Evolutionary conservation across 2,113 vertebrate species (phyloP), one percentile per base, ranked within the genome.

Genomic region (Calyptomena viridis): DNA sequence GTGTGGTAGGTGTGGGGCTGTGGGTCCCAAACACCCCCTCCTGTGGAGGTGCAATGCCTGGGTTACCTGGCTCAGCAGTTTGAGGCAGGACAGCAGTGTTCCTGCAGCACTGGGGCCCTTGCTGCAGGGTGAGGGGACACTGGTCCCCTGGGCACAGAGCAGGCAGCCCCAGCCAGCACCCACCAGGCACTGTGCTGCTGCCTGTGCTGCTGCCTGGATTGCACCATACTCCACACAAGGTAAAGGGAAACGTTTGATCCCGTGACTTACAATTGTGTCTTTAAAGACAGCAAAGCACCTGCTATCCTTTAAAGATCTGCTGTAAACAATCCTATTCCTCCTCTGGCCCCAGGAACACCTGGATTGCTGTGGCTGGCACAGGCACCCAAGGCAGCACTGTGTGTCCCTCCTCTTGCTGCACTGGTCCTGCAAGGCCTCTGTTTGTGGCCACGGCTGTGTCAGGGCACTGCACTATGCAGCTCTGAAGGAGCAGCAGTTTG

Each of bases 391-490:
- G 17, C n/a, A n/a, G 20, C 18, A 1, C 23, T 8, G 7, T 10
- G 10, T 12, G 4, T 37, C 21, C 3, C 28, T 47, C 28, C 31
- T 67, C 75, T 30, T 20, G 7, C 30, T 71, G 40, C 22, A 2
- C 5, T 44, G 1, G 0, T 39, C 46, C 72, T 60, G 19, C 47
- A 16, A 33, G 27, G 71, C 40, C 33, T 63, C 37, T 63, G 40
- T 19, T 23, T 18, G 18, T 0, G 0, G 27, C 67, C 71, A 7
- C 0, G 0, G 11, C 59, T 28, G 6, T 3, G 3, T 33, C 6
- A 17, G 49, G 35, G 27, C 33, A 3, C n/a, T 14, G 53, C 22
- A 35, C 49, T 1, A 2, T 2, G 2, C 58, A 42, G 68, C 31
- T 53, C 37, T 76, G 72, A 59, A 53, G 49, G 5, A 18, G 35